These are phyloP conservation scores for Charina bottae DNA, from an alignment of 2,113 vertebrate species.

Conservation along the genomic window DNA sequence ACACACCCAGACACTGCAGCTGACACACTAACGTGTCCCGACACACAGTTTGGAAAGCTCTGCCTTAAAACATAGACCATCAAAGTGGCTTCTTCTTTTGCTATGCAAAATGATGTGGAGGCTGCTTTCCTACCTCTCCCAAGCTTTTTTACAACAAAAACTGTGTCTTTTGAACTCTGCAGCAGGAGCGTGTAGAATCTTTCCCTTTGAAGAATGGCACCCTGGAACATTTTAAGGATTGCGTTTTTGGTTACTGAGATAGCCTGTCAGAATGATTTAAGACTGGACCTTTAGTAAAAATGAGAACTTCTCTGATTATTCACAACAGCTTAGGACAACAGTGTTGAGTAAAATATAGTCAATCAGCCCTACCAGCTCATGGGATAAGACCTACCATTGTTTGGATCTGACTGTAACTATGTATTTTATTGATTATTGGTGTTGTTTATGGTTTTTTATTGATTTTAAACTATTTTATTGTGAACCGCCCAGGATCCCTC, in stretches of 20 bases:
- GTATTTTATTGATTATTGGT: no score
- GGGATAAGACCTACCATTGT: no score
- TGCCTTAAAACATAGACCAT: not conserved
- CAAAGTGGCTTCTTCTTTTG: not conserved
- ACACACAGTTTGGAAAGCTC: no score
- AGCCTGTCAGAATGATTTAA: not conserved
- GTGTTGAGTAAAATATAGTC: not conserved
- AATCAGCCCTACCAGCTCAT: no score
- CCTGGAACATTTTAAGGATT: not conserved
- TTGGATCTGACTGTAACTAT: no score
- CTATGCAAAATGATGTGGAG: not conserved
- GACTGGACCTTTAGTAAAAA: not conserved
- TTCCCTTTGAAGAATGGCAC: not conserved
- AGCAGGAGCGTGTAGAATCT: not conserved
- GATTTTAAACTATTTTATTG: no score
- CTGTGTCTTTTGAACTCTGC: not conserved
- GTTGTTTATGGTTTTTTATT: no score
- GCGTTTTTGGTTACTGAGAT: not conserved
- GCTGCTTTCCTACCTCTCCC: not conserved
- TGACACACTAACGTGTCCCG: no score
- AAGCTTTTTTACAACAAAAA: not conserved
- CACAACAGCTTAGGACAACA: not conserved
- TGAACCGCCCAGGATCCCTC: no score
- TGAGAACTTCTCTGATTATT: not conserved
- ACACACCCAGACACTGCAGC: no score